A percentile compares a stretch with the other conserved stretches of the same genome.
These are phyloP conservation scores for Zosterops pallidus DNA, from an alignment of 2,113 vertebrate species.

Conservation along the genomic window DNA sequence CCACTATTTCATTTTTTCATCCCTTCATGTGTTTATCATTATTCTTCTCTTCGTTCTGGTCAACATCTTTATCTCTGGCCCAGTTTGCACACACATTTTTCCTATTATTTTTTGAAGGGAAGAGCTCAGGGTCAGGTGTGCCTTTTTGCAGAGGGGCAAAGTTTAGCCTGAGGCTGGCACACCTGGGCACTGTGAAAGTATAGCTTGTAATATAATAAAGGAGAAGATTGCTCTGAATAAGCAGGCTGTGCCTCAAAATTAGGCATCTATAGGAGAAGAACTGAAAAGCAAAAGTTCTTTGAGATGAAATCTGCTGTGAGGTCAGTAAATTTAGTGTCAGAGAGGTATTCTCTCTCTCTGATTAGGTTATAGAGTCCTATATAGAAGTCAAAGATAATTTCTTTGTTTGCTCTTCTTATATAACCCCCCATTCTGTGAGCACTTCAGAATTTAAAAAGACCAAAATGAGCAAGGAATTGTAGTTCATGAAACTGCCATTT, in stretches of 20 bases:
- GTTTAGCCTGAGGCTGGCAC: background rate
- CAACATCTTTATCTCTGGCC: background rate
- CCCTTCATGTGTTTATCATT: background rate
- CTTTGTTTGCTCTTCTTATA: background rate
- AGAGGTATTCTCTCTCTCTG: background rate
- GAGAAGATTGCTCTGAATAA: background rate
- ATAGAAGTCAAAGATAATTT: background rate
- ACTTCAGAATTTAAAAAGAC: background rate
- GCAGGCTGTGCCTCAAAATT: background rate
- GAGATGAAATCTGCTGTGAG: background rate
- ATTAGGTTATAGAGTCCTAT: background rate
- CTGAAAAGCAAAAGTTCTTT: background rate
- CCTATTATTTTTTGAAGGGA: background rate
- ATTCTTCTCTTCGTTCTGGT: background rate
- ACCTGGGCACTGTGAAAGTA: background rate
- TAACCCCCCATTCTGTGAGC: background rate
- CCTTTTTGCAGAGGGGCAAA: background rate
- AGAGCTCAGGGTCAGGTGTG: background rate
- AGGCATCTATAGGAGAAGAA: background rate
- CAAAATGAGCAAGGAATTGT: background rate
- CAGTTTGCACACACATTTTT: fast-evolving
- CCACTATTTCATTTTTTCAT: background rate
- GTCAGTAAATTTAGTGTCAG: background rate
- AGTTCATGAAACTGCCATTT: background rate
- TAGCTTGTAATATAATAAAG: background rate